phyloP scores from a whole-genome alignment of 2,888 invertebrate genomes.

The Elmis aenea region DNA sequence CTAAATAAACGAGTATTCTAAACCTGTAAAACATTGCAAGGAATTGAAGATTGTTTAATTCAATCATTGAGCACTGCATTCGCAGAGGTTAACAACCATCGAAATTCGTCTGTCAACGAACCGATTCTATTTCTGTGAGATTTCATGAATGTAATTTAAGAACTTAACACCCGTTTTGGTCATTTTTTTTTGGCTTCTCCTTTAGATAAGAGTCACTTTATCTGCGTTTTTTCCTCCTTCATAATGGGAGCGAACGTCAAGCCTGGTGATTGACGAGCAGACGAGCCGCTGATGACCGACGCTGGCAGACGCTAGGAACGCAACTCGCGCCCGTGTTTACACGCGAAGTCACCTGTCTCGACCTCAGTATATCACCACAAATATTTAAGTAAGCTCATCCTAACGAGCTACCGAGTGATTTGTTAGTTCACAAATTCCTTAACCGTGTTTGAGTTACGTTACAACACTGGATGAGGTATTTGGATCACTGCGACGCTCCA shows the following conservation, averaged over 20 bases:
- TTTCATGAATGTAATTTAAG: constrained; percentile 1
- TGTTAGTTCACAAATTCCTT: constrained; percentile 26
- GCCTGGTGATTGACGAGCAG: constrained; percentile 16
- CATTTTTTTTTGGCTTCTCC: constrained; percentile 4
- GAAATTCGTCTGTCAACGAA: constrained; percentile 7
- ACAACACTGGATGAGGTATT: constrained; percentile 12
- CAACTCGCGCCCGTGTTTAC: constrained; percentile 20
- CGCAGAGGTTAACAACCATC: constrained; percentile 10
- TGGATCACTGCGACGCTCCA: too few relatives aligned
- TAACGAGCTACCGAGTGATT: constrained; percentile 29
- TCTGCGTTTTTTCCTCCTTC: constrained; percentile 5
- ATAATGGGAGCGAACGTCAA: constrained; percentile 7
- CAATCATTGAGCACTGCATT: too few relatives aligned
- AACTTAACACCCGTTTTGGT: constrained; percentile 1
- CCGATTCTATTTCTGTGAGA: constrained; percentile 4
- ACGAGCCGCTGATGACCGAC: constrained; percentile 18
- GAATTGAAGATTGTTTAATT: too few relatives aligned
- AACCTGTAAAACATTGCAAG: too few relatives aligned
- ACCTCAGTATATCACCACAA: constrained; percentile 24
- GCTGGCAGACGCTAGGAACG: constrained; percentile 16
- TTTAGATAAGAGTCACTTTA: constrained; percentile 7
- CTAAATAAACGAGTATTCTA: too few relatives aligned
- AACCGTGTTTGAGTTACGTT: constrained; percentile 15
- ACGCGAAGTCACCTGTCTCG: constrained; percentile 19
- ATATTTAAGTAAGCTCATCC: constrained; percentile 23